phyloP scores from a whole-genome alignment of 2,888 invertebrate genomes.

The Callyntrura guangdongensis region DNA sequence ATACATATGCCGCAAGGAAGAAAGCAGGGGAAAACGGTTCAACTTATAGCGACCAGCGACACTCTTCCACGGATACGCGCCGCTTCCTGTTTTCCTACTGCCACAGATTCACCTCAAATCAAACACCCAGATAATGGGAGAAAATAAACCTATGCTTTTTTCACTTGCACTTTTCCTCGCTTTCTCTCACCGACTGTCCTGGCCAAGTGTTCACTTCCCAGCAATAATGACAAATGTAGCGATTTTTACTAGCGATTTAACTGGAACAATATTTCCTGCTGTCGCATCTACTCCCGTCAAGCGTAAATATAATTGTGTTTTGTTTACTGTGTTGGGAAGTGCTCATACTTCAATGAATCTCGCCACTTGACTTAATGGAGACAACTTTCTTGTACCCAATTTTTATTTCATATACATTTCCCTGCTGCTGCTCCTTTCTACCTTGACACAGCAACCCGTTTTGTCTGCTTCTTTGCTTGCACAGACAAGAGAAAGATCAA shows the following conservation, averaged over 20 bases:
- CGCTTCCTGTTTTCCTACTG: neutral
- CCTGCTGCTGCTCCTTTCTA: neutral
- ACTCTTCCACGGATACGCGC: neutral
- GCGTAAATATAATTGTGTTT: too few relatives aligned
- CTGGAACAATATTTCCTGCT: too few relatives aligned
- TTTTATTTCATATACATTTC: neutral
- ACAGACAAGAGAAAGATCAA: slow-evolving; percentile 23
- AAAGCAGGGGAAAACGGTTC: slow-evolving; percentile 5
- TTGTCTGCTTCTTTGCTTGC: slow-evolving; percentile 21
- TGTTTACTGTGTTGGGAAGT: too few relatives aligned
- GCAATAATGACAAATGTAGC: too few relatives aligned
- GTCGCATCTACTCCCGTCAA: too few relatives aligned
- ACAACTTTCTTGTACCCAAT: neutral
- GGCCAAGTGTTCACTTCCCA: too few relatives aligned
- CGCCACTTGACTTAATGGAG: too few relatives aligned
- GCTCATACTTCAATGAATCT: too few relatives aligned
- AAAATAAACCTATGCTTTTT: too few relatives aligned
- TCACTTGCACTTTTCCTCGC: slow-evolving; percentile 41
- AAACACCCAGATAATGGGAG: too few relatives aligned
- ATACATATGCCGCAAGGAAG: slow-evolving; percentile 63
- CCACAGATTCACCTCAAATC: slow-evolving; percentile 22
- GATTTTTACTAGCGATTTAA: too few relatives aligned
- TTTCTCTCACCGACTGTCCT: slow-evolving; percentile 2
- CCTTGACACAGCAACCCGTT: slow-evolving; percentile 72
- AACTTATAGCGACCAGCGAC: neutral